Percentiles rank a stretch among this genome's conserved stretches.
Conservation (phyloP, 1,140 invertebrate genomes). For the Gryon sp. region DNA sequence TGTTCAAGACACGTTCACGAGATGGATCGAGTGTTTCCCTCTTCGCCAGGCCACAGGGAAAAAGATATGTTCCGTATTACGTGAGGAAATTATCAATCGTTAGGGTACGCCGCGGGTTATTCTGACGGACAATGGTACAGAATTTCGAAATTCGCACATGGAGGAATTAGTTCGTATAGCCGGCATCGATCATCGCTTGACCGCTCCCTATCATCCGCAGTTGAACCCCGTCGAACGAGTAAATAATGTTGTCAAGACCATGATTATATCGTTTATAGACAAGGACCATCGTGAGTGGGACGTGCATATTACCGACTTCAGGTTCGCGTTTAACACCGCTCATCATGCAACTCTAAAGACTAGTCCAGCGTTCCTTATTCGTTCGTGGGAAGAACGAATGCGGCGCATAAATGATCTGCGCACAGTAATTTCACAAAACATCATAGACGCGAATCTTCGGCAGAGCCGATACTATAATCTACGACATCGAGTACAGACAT, state of each 20-base stretch:
- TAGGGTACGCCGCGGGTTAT: slow-evolving; percentile 27
- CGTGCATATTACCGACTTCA: neutral
- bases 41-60: slow-evolving; percentile 25
- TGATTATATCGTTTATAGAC: slow-evolving; percentile 65
- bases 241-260: slow-evolving; percentile 73
- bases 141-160: slow-evolving; percentile 8
- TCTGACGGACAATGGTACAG: slow-evolving; percentile 61
- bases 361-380: slow-evolving; percentile 69
- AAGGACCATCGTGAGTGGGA: slow-evolving; percentile 31
- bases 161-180: neutral
- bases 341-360: slow-evolving; percentile 58
- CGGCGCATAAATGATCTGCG: neutral
- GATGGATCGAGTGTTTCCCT: slow-evolving; percentile 48
- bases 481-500: slow-evolving; percentile 6
- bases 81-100: slow-evolving; percentile 13
- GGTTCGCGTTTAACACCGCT: slow-evolving; percentile 63
- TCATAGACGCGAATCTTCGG: too few species aligned
- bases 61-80: neutral
- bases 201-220: slow-evolving; percentile 54
- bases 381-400: neutral
- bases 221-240: slow-evolving; percentile 74
- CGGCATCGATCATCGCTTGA: slow-evolving; percentile 60
- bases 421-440: neutral
- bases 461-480: slow-evolving; percentile 46
- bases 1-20: slow-evolving; percentile 68